A percentile compares a stretch with the other conserved stretches of the same genome.
Conservation (phyloP, 2,888 invertebrate genomes). For the Pseudoips prasinana region DNA sequence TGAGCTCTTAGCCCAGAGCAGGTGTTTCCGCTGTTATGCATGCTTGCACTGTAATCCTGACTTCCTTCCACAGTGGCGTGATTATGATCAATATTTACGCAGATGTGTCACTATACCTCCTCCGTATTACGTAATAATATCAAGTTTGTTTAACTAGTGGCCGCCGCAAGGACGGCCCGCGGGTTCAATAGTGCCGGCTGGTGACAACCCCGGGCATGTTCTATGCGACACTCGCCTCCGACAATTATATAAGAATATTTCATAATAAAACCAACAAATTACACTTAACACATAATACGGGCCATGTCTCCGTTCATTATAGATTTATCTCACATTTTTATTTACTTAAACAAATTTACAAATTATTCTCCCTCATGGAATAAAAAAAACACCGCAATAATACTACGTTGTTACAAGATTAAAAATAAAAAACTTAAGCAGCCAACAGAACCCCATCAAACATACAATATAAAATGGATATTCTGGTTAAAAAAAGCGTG, state of each 20-base stretch:
- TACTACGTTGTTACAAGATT: no score
- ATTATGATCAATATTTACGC: conserved; percentile 75
- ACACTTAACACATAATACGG: conserved; percentile 14
- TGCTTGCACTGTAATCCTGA: conserved; percentile 49
- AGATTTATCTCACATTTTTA: no score
- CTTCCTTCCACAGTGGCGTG: conserved; percentile 60
- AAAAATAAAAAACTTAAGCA: no score
- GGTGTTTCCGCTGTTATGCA: conserved; percentile 48
- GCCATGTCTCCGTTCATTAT: no score
- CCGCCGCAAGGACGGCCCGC: conserved; percentile 46
- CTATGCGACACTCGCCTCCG: conserved; percentile 22
- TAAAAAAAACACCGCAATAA: conserved; percentile 32
- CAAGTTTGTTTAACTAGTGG: conserved; percentile 49
- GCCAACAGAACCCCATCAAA: no score
- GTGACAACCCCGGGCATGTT: conserved; percentile 35
- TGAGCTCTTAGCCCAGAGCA: no score
- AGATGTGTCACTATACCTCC: conserved; percentile 58
- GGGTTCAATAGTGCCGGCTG: conserved; percentile 39
- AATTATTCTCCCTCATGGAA: no score
- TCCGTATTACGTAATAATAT: conserved; percentile 68
- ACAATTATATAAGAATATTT: conserved; percentile 24
- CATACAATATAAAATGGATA: no score
- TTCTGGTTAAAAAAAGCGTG: conserved; percentile 32
- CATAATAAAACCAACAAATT: conserved; percentile 3
- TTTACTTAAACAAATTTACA: no score